Evolutionary conservation across 2,113 vertebrate species (phyloP).

Genomic region (Thymallus thymallus): DNA sequence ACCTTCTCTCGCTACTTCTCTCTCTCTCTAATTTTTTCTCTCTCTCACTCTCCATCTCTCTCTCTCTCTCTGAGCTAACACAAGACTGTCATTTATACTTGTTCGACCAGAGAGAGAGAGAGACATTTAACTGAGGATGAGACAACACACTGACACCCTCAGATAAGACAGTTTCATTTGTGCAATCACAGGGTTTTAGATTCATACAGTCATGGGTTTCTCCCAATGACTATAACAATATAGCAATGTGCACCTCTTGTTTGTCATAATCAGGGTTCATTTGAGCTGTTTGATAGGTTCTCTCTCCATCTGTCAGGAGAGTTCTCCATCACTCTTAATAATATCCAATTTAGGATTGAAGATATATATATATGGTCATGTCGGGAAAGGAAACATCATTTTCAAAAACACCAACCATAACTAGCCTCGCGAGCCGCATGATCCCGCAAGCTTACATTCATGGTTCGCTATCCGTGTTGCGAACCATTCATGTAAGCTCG

Average conservation of each 20-base stretch:
- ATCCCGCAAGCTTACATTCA: too few relatives aligned
- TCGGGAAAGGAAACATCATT: background rate
- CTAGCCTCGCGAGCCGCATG: too few relatives aligned
- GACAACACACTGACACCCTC: background rate
- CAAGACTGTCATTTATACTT: conserved; percentile 43
- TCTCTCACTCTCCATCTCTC: conserved; percentile 6
- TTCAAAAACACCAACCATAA: background rate
- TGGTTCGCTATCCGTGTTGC: too few relatives aligned
- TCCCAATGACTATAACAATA: too few relatives aligned
- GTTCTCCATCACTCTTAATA: background rate
- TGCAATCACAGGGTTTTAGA: too few relatives aligned
- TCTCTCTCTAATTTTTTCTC: background rate
- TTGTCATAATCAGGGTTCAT: too few relatives aligned
- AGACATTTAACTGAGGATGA: background rate
- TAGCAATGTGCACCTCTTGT: too few relatives aligned
- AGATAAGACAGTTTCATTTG: background rate
- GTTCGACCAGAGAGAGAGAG: conserved; percentile 14
- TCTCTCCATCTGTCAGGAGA: too few relatives aligned
- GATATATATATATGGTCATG: background rate
- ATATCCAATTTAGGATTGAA: background rate
- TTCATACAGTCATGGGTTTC: too few relatives aligned
- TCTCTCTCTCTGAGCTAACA: conserved; percentile 26
- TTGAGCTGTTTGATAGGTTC: too few relatives aligned
- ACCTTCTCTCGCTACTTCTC: conserved; percentile 17
- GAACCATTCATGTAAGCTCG: too few relatives aligned